Evolutionary conservation across 2,888 invertebrate genomes (phyloP).

Genomic region (Cataglyphis rosenhaueri): DNA sequence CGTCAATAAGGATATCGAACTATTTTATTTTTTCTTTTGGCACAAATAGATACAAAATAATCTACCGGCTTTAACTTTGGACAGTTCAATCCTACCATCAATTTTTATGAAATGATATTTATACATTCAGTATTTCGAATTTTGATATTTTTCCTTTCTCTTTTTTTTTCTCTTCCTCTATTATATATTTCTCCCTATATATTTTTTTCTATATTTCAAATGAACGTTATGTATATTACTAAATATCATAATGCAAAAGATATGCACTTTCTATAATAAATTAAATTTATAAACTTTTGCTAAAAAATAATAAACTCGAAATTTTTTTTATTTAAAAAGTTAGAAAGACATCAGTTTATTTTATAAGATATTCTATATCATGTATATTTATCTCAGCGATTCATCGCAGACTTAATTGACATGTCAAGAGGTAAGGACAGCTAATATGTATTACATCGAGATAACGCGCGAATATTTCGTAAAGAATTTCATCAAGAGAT

Average conservation of each 20-base stretch:
- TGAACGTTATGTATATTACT: background rate
- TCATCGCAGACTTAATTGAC: slow-evolving; percentile 14
- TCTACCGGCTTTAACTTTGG: background rate
- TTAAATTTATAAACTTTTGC: background rate
- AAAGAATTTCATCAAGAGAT: slow-evolving; percentile 3
- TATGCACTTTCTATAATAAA: background rate
- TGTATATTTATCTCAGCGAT: background rate
- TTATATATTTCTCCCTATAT: background rate
- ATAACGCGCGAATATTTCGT: background rate
- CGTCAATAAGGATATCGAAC: slow-evolving; percentile 12
- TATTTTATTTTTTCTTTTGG: background rate
- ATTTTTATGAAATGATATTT: slow-evolving; percentile 22
- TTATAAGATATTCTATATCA: background rate
- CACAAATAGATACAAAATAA: background rate
- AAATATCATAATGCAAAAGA: background rate
- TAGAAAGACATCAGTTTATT: background rate
- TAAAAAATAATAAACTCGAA: slow-evolving; percentile 1
- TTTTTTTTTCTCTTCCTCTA: background rate
- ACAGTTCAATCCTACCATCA: background rate
- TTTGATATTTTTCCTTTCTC: background rate
- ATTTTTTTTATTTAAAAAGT: slow-evolving; percentile 1
- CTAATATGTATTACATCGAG: background rate
- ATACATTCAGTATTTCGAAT: background rate
- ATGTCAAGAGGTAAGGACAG: background rate
- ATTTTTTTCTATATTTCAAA: background rate